Evolutionary conservation across 2,888 invertebrate genomes (phyloP), one percentile per base, ranked within the genome.

Genomic region (Spisula solida): DNA sequence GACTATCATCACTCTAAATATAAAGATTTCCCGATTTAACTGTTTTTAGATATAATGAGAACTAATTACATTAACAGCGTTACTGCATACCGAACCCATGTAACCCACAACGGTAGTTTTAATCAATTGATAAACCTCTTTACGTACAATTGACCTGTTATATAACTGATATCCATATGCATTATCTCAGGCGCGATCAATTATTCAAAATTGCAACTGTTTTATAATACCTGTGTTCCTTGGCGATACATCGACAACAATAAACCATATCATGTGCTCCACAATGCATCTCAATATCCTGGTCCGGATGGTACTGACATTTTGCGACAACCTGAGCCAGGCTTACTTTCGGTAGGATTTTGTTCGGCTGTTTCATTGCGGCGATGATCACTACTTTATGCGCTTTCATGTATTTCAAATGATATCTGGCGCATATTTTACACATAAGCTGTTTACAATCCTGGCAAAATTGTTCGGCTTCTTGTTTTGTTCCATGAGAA

Each of bases 221-320:
- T 34, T 18, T 1, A 34, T 5, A 16, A 8, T 34, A 79, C 79
- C 79, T 79, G 41, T 79, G 79, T 1, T 18, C 79, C 18, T 79
- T 79, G 1, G 79, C 79, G 20, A 79, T 79, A 18, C 79, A 79
- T n/a, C 34, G 41, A 79, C 16, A 41, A 41, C 79, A 79, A 34
- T 79, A 79, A 16, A 79, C 79, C 79, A 79, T 79, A 18, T 79
- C 79, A 79, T 79, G 79, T 16, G 31, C 41, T 6, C 41, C 79
- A 79, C 79, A 79, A 41, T 79, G 34, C 79, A 79, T 79, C 79
- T 79, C 41, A 18, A 79, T 79, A 20, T 79, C 79, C 10, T 20
- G 79, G 31, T 79, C 79, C n/a, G 79, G 79, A 5, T 79, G 79
- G 16, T 10, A 20, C 14, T 34, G 79, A 18, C 79, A 79, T 34